Conservation (phyloP, 1,140 invertebrate species). For the Plutomurus gul region DNA sequence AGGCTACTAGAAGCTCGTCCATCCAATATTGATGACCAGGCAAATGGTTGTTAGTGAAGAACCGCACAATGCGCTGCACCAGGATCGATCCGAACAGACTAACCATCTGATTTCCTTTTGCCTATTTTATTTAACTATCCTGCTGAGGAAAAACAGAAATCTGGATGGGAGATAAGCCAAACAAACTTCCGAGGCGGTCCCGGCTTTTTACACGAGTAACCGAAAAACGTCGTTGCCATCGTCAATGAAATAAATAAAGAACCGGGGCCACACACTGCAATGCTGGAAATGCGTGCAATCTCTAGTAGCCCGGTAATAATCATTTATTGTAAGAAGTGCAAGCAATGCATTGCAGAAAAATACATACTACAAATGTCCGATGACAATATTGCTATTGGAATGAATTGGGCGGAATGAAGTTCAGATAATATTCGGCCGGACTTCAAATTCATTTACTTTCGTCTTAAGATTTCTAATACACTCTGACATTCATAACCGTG, state of each 20-base stretch:
- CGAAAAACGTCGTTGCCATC: too few relatives aligned
- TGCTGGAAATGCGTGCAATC: neutral
- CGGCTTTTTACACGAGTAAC: too few relatives aligned
- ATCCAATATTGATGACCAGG: constrained; percentile 13
- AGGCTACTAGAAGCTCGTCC: too few relatives aligned
- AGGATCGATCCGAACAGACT: constrained; percentile 3
- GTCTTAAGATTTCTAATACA: constrained; percentile 20
- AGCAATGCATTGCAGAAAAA: neutral
- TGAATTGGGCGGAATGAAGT: neutral
- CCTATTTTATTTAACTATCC: constrained; percentile 19
- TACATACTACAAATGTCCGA: neutral
- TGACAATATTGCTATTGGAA: neutral
- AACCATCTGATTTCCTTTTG: neutral
- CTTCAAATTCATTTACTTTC: constrained; percentile 14
- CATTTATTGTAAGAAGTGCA: neutral
- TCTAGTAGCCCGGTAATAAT: neutral
- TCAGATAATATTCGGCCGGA: neutral
- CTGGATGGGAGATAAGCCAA: neutral
- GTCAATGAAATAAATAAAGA: neutral
- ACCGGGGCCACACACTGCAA: neutral
- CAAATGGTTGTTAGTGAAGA: neutral
- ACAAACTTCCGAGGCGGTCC: too few relatives aligned
- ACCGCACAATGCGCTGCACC: neutral
- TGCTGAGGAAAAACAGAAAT: constrained; percentile 24
- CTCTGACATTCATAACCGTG: too few relatives aligned